Evolutionary conservation across 1,140 invertebrate species (phyloP).

Genomic region (Carposina sasakii): DNA sequence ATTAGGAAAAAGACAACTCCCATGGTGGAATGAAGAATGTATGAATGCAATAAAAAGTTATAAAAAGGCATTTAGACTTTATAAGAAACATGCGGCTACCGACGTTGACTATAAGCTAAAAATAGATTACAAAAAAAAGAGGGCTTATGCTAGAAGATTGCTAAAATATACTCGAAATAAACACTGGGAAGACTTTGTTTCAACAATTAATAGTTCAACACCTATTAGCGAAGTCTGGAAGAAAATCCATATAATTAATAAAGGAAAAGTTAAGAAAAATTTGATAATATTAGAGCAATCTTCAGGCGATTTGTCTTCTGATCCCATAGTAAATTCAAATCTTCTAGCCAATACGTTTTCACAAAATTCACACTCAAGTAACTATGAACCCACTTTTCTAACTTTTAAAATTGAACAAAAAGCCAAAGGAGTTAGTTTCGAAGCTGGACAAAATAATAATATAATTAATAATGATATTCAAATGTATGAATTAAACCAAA

Average conservation of each 20-base stretch:
- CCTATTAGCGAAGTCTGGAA: conserved; percentile 19
- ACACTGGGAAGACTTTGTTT: conserved; percentile 21
- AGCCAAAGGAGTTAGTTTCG: conserved; percentile 5
- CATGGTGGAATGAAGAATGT: conserved; percentile 46
- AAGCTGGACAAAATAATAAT: conserved; percentile 17
- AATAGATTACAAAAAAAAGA: conserved; percentile 28
- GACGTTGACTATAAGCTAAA: too few relatives aligned
- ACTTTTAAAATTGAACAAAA: conserved; percentile 21
- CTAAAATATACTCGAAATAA: conserved; percentile 28
- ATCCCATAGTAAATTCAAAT: conserved; percentile 24
- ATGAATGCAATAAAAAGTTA: conserved; percentile 25
- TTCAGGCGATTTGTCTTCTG: too few relatives aligned
- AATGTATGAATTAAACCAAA: conserved; percentile 15
- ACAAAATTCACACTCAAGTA: conserved; percentile 31
- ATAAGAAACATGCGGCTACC: conserved; percentile 35
- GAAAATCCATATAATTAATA: conserved; percentile 22
- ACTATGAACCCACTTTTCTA: conserved; percentile 29
- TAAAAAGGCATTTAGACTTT: conserved; percentile 34
- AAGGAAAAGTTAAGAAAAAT: too few relatives aligned
- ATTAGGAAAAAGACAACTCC: conserved; percentile 24
- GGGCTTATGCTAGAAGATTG: conserved; percentile 26
- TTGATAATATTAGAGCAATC: too few relatives aligned
- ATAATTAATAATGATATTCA: conserved; percentile 20
- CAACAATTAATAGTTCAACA: conserved; percentile 21
- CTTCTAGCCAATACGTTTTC: conserved; percentile 29